phyloP scores from a whole-genome alignment of 1,140 invertebrate species.

The Drosophila tristis region DNA sequence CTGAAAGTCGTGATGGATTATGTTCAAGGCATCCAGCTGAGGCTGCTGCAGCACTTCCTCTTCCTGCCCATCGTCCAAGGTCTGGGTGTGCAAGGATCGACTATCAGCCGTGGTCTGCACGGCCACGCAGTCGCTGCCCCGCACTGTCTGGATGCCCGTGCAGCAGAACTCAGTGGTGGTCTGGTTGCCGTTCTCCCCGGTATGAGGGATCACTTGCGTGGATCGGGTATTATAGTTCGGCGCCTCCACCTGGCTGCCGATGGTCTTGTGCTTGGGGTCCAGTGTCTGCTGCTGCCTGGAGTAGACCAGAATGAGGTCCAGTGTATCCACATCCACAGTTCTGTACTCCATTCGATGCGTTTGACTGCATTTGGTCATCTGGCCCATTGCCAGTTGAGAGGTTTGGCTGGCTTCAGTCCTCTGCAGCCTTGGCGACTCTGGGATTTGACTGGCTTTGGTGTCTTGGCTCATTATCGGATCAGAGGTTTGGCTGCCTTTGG shows the following conservation, averaged over 20 bases:
- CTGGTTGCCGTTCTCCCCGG: conserved; percentile 13
- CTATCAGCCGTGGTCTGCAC: conserved; percentile 4
- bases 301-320: conserved; percentile 13
- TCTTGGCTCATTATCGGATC: no score
- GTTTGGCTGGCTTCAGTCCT: no score
- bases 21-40: conserved; percentile 1
- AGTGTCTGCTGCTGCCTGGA: conserved; percentile 48
- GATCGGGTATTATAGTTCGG: background rate
- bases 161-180: background rate
- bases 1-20: conserved; percentile 21
- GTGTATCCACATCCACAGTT: conserved; percentile 29
- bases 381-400: no score
- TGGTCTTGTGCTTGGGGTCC: background rate
- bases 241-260: conserved; percentile 23
- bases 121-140: background rate
- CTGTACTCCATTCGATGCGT: background rate
- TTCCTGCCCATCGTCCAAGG: conserved; percentile 14
- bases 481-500: no score
- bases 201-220: conserved; percentile 20
- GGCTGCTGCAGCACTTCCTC: background rate
- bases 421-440: no score
- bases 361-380: conserved; percentile 3
- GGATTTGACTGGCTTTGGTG: no score
- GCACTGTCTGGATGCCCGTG: background rate
- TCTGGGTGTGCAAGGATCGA: conserved; percentile 14